Conservation (phyloP, 2,113 vertebrate species). For the Lophotis ruficrista region DNA sequence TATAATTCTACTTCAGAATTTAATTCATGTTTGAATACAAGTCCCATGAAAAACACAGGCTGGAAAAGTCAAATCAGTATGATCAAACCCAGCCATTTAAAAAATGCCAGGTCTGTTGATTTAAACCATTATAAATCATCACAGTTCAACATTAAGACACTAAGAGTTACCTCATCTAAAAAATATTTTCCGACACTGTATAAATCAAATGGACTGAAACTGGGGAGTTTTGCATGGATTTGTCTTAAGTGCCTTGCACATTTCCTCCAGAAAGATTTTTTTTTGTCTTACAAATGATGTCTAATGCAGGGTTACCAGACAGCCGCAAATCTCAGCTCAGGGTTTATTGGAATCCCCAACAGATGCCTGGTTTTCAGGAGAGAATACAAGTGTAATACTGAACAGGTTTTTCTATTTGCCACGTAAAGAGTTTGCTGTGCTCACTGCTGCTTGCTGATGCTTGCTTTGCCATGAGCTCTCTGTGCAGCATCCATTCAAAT, state of each 20-base stretch:
- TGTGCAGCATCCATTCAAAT: constrained; percentile 25
- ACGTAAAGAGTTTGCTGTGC: constrained; percentile 13
- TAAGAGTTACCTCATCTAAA: background rate
- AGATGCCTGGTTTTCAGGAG: constrained; percentile 24
- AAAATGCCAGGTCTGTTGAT: background rate
- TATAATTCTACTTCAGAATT: background rate
- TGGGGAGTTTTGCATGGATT: background rate
- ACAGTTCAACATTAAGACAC: background rate
- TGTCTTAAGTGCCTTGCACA: background rate
- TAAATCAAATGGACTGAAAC: background rate
- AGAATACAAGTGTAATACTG: constrained; percentile 25
- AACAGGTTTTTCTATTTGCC: constrained; percentile 57
- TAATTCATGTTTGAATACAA: background rate
- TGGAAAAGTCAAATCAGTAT: background rate
- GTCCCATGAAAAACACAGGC: background rate
- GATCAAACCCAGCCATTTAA: background rate
- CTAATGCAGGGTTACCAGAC: background rate
- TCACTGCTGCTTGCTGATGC: constrained; percentile 36
- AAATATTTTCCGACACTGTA: background rate
- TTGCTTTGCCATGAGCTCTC: background rate
- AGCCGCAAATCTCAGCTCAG: constrained; percentile 23
- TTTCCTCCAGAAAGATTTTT: background rate
- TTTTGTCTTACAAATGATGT: background rate
- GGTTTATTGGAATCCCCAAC: constrained; percentile 6
- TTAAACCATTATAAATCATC: background rate